Evolutionary conservation across 2,797 vertebrate genomes (phyloP), one percentile per base, ranked within the genome.

Genomic region (Siniperca obscura): DNA sequence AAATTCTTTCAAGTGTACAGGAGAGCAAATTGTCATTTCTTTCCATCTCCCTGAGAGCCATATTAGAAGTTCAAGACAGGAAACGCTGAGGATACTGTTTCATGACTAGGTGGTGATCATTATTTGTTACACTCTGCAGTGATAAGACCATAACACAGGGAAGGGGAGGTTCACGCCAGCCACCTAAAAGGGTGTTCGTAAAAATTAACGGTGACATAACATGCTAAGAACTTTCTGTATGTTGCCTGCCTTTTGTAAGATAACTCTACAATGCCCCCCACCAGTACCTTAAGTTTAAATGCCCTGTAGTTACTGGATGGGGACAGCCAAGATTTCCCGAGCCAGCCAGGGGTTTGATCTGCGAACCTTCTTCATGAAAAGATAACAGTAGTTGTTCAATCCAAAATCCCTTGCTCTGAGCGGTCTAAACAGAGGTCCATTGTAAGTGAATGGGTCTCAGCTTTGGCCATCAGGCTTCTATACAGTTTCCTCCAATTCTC

Each of bases 371-470:
- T 60, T 65, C 62, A 79, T 82, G 74, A 90, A 85, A 84, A 74
- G 70, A 80, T 36, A 64, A 83, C 62, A 76, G 70, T 60, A 79
- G 89, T 88, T 87, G 81, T 84, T 90, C 65, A 72, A 65, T 67
- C 70, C 72, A 52, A 86, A 90, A 89, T 90, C 78, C 59, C n/a
- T 76, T 71, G 79, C 86, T 89, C 84, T 74, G 48, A 81, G 78
- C 44, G 10, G 53, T 81, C 83, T 78, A 87, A 91, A 87, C 78
- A 69, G 40, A 62, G 38, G 57, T 75, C 84, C 68, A 77, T 82
- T 90, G 86, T 86, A 52, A 86, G 76, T 80, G 81, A 90, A 93
- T 78, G 70, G 89, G 82, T 78, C 75, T 84, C 74, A 11, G 88
- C 76, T 88, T 83, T 87, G 85, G 88, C 89, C 86, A 85, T 91